Percentiles rank a stretch among this genome's conserved stretches.
Evolutionary conservation across 2,113 vertebrate genomes (phyloP).

Genomic region (Corythornis vintsioides): DNA sequence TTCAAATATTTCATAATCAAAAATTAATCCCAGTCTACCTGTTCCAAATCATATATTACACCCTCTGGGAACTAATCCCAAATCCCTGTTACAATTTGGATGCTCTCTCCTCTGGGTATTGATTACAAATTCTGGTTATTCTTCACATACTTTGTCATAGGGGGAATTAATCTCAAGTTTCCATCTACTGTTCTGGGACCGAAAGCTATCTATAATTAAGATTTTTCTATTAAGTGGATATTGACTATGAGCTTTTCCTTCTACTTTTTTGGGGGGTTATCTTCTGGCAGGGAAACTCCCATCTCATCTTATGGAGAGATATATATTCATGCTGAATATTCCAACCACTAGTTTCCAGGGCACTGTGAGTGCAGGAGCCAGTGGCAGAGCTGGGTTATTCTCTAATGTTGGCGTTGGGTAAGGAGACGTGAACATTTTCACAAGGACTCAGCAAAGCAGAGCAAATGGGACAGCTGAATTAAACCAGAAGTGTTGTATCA

Average conservation of each 20-base stretch:
- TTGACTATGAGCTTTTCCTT: neutral
- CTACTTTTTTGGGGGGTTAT: constrained; percentile 31
- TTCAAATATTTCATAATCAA: constrained; percentile 66
- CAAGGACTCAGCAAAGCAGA: neutral
- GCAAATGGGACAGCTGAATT: neutral
- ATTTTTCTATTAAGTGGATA: constrained; percentile 64
- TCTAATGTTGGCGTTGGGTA: neutral
- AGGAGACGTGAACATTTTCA: neutral
- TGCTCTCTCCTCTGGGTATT: constrained; percentile 59
- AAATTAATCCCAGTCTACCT: constrained; percentile 68
- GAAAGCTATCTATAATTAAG: constrained; percentile 71
- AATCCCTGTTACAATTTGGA: constrained; percentile 67
- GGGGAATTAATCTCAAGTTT: constrained; percentile 69
- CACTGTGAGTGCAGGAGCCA: neutral
- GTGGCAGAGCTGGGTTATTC: neutral
- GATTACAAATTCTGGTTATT: constrained; percentile 68
- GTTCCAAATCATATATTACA: constrained; percentile 48
- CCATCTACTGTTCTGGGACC: constrained; percentile 57
- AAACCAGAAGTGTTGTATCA: neutral
- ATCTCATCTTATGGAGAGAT: neutral
- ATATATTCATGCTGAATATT: neutral
- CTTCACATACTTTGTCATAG: constrained; percentile 63
- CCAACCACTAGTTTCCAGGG: neutral
- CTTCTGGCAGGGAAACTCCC: neutral
- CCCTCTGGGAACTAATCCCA: constrained; percentile 64